Percentiles rank a stretch among this genome's conserved stretches.
Conservation (phyloP, 2,113 vertebrate species). For the Promerops cafer region DNA sequence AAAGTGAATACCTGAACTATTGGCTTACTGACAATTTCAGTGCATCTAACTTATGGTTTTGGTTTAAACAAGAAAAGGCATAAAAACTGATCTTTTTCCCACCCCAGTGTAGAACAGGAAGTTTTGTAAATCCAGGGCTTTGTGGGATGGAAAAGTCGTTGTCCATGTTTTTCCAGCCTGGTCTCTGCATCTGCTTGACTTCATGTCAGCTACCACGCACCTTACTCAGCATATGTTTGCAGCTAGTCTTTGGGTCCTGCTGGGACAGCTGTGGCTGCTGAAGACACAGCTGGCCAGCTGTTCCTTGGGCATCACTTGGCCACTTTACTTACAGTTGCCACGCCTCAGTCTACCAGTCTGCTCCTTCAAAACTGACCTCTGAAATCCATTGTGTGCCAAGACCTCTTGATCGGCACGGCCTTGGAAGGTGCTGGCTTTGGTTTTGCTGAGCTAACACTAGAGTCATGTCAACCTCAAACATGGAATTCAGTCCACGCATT, state of each 20-base stretch:
- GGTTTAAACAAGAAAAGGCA: neutral
- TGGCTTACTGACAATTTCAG: neutral
- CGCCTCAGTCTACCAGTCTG: neutral
- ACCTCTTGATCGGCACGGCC: neutral
- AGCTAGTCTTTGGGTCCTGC: neutral
- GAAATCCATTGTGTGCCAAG: neutral
- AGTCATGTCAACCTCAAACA: neutral
- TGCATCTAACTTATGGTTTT: neutral
- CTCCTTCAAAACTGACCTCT: neutral
- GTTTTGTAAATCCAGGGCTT: neutral
- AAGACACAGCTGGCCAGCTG: neutral
- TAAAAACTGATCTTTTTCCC: neutral
- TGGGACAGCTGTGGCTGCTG: neutral
- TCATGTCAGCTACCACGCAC: neutral
- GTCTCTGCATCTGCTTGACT: neutral
- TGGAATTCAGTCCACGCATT: neutral
- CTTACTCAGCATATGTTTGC: neutral
- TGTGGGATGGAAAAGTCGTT: neutral
- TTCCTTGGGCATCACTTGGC: neutral
- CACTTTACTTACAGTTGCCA: neutral
- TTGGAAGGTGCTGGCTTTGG: neutral
- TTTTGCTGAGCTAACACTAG: neutral
- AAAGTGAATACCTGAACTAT: neutral
- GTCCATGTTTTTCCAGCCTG: neutral
- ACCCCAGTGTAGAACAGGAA: neutral